Percentiles rank a stretch among this genome's conserved stretches.
Conservation (phyloP, 1,140 invertebrate genomes). For the Archegozetes longisetosus region DNA sequence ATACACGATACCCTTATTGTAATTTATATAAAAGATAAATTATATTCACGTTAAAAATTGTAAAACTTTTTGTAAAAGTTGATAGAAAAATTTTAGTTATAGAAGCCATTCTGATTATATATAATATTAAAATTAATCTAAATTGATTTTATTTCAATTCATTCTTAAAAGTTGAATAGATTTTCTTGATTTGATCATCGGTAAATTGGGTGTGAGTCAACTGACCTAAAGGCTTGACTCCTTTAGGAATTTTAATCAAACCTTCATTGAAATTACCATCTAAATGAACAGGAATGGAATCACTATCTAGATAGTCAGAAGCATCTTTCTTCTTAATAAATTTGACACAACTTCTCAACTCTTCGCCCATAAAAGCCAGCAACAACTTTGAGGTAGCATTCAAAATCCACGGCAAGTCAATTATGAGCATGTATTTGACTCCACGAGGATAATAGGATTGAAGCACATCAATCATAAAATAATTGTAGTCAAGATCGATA, state of each 20-base stretch:
- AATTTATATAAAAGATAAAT: no score
- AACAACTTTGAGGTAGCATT: not conserved
- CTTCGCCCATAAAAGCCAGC: not conserved
- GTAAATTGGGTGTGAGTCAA: not conserved
- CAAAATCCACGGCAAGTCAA: slow-evolving; percentile 1
- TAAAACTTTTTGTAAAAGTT: no score
- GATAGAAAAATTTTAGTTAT: no score
- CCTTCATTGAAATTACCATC: not conserved
- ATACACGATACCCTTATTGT: no score
- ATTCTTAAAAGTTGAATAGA: not conserved
- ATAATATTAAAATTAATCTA: no score
- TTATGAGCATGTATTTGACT: not conserved
- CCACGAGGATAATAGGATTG: not conserved
- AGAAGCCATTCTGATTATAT: no score
- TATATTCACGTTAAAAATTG: no score
- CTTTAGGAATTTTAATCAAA: not conserved
- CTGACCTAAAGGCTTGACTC: not conserved
- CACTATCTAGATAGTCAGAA: not conserved
- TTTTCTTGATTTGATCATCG: not conserved
- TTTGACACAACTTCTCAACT: not conserved
- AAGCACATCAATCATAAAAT: not conserved
- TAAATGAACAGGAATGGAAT: not conserved
- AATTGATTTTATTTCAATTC: not conserved
- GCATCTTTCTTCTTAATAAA: not conserved
- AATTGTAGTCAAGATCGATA: not conserved